phyloP scores from a whole-genome alignment of 2,113 vertebrate species.

The Meles meles region DNA sequence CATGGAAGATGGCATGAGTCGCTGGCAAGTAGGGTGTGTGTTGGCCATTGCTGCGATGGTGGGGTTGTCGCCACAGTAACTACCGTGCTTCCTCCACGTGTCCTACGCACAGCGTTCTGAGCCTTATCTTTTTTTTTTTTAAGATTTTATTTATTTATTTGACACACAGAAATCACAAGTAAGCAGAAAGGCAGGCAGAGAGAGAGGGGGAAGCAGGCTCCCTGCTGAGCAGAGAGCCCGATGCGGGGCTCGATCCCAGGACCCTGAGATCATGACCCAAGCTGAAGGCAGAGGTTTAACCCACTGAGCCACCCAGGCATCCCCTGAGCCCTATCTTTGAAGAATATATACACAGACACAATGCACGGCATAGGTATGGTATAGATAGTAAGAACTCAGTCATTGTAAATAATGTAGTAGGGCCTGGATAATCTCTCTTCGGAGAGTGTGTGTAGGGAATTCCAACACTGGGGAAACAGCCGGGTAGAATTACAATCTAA shows the following conservation, averaged over 20 bases:
- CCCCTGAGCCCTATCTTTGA: not conserved
- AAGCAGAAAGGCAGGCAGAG: too few species aligned
- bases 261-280: too few species aligned
- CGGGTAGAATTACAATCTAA: not conserved
- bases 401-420: not conserved
- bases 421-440: not conserved
- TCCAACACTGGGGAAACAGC: not conserved
- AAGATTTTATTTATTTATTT: too few species aligned
- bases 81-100: not conserved
- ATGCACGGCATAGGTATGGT: not conserved
- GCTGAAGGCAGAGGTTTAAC: too few species aligned
- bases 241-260: too few species aligned
- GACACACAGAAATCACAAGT: too few species aligned
- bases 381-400: not conserved
- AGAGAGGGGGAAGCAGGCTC: too few species aligned
- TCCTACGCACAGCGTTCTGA: not conserved
- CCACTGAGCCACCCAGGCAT: too few species aligned
- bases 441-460: not conserved
- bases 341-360: not conserved
- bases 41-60: too few species aligned
- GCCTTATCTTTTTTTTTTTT: not conserved
- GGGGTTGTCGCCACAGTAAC: accelerated
- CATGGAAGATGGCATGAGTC: not conserved
- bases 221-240: too few species aligned
- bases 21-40: too few species aligned